Evolutionary conservation across 2,113 vertebrate species (phyloP).

Genomic region (Marcusenius ussheri): DNA sequence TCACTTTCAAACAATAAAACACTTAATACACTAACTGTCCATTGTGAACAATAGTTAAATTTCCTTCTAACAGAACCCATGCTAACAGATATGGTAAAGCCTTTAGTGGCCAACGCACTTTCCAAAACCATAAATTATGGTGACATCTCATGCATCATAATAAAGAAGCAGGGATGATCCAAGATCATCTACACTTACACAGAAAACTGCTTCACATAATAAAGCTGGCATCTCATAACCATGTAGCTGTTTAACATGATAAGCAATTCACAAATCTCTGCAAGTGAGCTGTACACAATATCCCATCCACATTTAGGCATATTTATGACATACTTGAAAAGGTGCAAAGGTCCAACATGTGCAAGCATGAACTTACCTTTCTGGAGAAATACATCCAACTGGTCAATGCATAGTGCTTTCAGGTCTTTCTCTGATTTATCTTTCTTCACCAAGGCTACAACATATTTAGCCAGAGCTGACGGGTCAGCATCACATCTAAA

Average conservation of each 20-base stretch:
- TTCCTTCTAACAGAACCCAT: not conserved
- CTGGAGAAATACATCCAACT: slow-evolving; percentile 97
- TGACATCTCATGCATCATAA: not conserved
- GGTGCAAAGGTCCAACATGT: not conserved
- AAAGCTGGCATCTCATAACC: not conserved
- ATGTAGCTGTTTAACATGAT: not conserved
- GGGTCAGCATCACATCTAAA: slow-evolving; percentile 96
- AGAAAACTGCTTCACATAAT: not conserved
- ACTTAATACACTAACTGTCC: not conserved
- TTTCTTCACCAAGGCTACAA: slow-evolving; percentile 96
- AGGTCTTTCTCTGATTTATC: slow-evolving; percentile 96
- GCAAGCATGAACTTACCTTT: slow-evolving; percentile 67
- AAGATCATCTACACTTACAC: not conserved
- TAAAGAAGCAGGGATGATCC: not conserved
- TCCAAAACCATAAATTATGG: not conserved
- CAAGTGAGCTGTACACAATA: not conserved
- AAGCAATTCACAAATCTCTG: not conserved
- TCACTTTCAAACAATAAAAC: not conserved
- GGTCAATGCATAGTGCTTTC: slow-evolving; percentile 94
- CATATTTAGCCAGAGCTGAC: slow-evolving; percentile 95
- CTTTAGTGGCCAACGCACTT: not conserved
- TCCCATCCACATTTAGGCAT: not conserved
- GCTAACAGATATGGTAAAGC: not conserved
- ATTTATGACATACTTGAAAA: not conserved
- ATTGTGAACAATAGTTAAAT: not conserved